phyloP scores from a whole-genome alignment of 2,113 vertebrate genomes.

The Hystrix cristata region DNA sequence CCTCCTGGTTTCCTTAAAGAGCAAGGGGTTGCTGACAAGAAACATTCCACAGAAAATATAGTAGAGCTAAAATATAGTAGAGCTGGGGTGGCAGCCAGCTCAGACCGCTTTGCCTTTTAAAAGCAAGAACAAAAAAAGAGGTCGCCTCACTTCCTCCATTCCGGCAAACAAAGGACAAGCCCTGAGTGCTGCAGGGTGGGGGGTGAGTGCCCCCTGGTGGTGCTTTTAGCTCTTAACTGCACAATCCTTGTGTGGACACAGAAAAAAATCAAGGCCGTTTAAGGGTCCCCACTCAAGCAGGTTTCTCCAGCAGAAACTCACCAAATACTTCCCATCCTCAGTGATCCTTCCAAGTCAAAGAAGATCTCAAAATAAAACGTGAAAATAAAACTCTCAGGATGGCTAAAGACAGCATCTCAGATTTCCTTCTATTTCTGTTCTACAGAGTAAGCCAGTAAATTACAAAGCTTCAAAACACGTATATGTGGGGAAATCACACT shows the following conservation, averaged over 20 bases:
- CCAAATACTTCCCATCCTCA: not conserved
- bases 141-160: not conserved
- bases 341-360: too few relatives aligned
- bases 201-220: conserved; percentile 39
- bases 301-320: not conserved
- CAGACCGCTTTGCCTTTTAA: not conserved
- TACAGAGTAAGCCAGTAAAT: not conserved
- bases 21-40: not conserved
- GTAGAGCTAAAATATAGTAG: not conserved
- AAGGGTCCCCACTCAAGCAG: too few relatives aligned
- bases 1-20: not conserved
- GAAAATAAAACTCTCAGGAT: not conserved
- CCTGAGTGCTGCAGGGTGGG: not conserved
- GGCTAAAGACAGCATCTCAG: not conserved
- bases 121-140: conserved; percentile 5
- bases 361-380: not conserved
- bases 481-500: not conserved
- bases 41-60: not conserved
- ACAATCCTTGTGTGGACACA: not conserved
- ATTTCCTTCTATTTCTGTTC: not conserved
- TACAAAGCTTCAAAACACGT: not conserved
- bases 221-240: not conserved
- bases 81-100: not conserved
- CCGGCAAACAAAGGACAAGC: conserved; percentile 12
- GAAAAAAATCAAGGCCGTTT: not conserved